Percentiles rank a stretch among this genome's conserved stretches.
These are phyloP conservation scores for Graphium colonna DNA, from an alignment of 2,888 invertebrate genomes.

Conservation along the genomic window DNA sequence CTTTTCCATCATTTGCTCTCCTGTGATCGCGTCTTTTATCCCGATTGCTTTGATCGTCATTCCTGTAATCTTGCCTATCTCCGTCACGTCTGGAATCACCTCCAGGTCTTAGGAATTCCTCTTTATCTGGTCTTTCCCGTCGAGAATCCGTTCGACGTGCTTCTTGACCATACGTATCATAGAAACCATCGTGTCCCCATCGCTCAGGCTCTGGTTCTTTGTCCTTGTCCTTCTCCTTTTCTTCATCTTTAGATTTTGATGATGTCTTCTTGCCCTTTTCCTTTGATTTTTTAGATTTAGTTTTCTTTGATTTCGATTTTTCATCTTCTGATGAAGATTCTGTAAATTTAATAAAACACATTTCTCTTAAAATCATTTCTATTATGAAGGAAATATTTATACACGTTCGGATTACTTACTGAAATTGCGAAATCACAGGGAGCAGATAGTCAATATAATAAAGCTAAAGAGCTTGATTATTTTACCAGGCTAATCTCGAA, in stretches of 20 bases:
- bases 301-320: slow-evolving; percentile 36
- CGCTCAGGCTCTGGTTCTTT: slow-evolving; percentile 42
- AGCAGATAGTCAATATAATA: too few species aligned
- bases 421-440: too few species aligned
- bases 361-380: too few species aligned
- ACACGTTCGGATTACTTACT: too few species aligned
- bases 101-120: slow-evolving; percentile 42
- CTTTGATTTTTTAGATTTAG: slow-evolving; percentile 38
- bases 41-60: slow-evolving; percentile 26
- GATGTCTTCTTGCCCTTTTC: slow-evolving; percentile 46
- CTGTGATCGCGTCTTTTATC: slow-evolving; percentile 18
- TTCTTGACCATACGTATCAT: slow-evolving; percentile 65
- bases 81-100: slow-evolving; percentile 26
- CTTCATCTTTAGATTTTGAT: slow-evolving; percentile 42
- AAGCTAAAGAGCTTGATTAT: too few species aligned
- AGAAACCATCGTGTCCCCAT: slow-evolving; percentile 73
- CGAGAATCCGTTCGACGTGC: slow-evolving; percentile 48
- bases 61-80: slow-evolving; percentile 26
- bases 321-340: slow-evolving; percentile 50
- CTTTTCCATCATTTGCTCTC: slow-evolving; percentile 25
- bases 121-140: slow-evolving; percentile 39
- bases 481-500: too few species aligned
- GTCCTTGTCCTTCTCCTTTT: slow-evolving; percentile 27
- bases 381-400: too few species aligned
- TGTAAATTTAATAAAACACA: slow-evolving; percentile 33